Evolutionary conservation across 2,888 invertebrate genomes (phyloP), one percentile per base, ranked within the genome.

Genomic region (Odontothrips loti): DNA sequence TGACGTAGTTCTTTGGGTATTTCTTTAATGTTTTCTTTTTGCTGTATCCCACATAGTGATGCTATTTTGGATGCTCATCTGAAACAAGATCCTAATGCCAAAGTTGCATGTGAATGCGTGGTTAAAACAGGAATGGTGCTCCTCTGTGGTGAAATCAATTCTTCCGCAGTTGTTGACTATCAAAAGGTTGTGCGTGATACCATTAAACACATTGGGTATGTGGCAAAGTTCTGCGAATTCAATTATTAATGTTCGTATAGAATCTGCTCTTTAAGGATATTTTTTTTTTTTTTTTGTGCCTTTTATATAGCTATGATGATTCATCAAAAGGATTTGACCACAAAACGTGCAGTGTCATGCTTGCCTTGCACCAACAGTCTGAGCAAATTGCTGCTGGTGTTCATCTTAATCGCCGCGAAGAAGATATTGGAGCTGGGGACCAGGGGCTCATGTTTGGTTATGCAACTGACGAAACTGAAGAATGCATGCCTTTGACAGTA

Each of bases 61-160:
- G 97, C 97, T 85, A 95, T 97, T 86, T 90, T 97, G 86, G 97
- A 97, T 88, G 97, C 97, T 86, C 97, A 98, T 90, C 89, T 98
- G 84, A 91, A 90, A 86, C 96, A 97, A 89, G 98, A 98, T 89
- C 97, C 98, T 51, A 92, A 97, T 88, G 97, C 98, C 81, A 98
- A 97, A 92, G 98, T 99, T 83, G 98, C 98, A 84, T 98, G 98
- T 88, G 96, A 99, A 91, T 97, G 98, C 47, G 97, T 98, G 80
- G 96, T 98, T 78, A 99, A 99, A 89, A 99, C 99, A 83, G 99
- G 99, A 83, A 99, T 99, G 98, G 94, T 99, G 84, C 90, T 99
- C 86, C 90, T 99, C 82, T 97, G 97, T 87, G 99, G 99, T 83
- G 99, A 99, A 91, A 99, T 99, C 85, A 98, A 99, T 84, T 99